phyloP scores from a whole-genome alignment of 2,113 vertebrate species.

The Xiphorhynchus elegans region DNA sequence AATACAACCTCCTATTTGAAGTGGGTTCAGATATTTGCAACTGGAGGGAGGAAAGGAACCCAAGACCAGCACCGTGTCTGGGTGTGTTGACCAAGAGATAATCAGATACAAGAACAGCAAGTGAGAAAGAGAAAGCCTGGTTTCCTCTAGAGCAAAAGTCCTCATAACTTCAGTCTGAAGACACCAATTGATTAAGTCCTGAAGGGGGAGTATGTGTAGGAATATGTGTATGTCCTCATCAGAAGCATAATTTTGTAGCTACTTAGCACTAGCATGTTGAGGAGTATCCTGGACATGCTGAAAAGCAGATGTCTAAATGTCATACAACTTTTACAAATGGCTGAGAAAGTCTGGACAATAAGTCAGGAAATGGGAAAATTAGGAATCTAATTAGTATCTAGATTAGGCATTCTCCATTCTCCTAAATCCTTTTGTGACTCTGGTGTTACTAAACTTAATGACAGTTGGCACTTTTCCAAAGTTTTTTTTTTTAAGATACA shows the following conservation, averaged over 20 bases:
- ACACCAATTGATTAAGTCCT: not conserved
- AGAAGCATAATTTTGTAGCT: not conserved
- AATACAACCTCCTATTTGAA: not conserved
- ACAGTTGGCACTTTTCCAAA: not conserved
- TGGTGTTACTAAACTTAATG: not conserved
- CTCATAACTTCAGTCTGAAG: not conserved
- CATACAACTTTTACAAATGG: not conserved
- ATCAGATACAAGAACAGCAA: not conserved
- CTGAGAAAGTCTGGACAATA: not conserved
- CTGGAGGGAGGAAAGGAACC: not conserved
- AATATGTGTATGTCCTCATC: not conserved
- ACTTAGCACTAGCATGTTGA: not conserved
- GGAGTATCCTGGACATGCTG: not conserved
- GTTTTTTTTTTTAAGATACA: not conserved
- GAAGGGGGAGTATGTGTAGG: not conserved
- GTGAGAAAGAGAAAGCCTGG: not conserved
- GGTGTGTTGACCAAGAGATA: not conserved
- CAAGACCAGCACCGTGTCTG: not conserved
- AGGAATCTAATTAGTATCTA: not conserved
- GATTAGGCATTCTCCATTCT: not conserved
- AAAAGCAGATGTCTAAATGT: not conserved
- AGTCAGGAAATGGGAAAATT: not conserved
- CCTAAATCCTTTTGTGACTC: not conserved
- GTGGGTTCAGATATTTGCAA: not conserved
- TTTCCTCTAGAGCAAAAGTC: not conserved